These are phyloP conservation scores for Clusia tigrina DNA, from an alignment of 2,888 invertebrate genomes.

Conservation along the genomic window DNA sequence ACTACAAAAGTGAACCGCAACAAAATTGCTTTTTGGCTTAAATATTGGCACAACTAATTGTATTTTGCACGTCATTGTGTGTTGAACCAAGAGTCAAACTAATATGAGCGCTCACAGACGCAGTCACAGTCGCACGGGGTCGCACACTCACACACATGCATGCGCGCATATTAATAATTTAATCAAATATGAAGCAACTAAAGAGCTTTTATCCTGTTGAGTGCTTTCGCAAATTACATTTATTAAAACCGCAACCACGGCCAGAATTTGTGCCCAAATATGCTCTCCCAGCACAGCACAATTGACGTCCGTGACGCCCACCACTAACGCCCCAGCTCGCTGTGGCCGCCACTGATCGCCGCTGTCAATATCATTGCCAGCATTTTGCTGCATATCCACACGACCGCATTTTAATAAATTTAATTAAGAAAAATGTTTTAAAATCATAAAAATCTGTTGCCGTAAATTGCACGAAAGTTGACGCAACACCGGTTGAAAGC, in stretches of 20 bases:
- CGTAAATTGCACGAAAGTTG: no score
- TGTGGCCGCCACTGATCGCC: background rate
- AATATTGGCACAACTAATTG: no score
- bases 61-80: no score
- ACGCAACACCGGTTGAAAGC: background rate
- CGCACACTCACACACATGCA: no score
- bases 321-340: background rate
- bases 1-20: no score
- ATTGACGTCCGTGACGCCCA: background rate
- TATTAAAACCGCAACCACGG: constrained; percentile 4
- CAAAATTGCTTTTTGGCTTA: no score
- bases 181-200: constrained; percentile 1
- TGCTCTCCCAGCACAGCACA: no score
- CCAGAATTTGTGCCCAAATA: background rate
- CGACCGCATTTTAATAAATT: constrained; percentile 9
- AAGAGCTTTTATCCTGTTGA: constrained; percentile 5
- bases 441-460: no score
- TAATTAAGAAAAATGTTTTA: background rate
- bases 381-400: background rate
- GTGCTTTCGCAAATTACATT: constrained; percentile 10
- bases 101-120: no score
- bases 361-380: background rate
- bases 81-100: no score
- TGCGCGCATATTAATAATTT: constrained; percentile 6
- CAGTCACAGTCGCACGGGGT: no score